Evolutionary conservation across 2,888 invertebrate genomes (phyloP), one percentile per base, ranked within the genome.

Genomic region (Corbicula japonica): DNA sequence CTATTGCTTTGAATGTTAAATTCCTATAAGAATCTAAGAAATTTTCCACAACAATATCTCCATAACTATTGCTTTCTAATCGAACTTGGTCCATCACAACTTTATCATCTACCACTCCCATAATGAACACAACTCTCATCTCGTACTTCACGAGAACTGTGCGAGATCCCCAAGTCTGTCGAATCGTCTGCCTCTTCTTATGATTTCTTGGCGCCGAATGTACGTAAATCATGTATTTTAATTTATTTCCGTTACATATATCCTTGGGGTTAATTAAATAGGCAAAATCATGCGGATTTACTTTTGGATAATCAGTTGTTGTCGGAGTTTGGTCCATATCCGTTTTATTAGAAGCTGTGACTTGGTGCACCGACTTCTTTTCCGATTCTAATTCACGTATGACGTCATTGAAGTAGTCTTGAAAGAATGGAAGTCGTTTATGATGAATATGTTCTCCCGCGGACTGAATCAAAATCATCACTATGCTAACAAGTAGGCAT

Each of bases 1-100:
- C 93, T 26, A 94, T 89, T 52, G 93, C 94, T 86, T 94, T 94
- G 86, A 93, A 93, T 0, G 94, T 94, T 38, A 94, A 88, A 87
- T 94, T 94, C 35, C 92, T 88, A 76, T 94, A 94, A 1, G 91
- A 88, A 86, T 94, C 94, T 0, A 90, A 4, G 79, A 94, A 94
- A 75, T 93, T 89, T 71, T 92, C 92, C 76, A 93, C 92, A 2
- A 93, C 89, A 28, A 93, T 90, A 77, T 93, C 93, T 0, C 89
- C 86, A 82, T 92, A 93, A 32, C 83, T 83, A 41, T 88, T 85
- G 35, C 86, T 85, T 80, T 93, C 93, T 74, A 91, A 84, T 35
- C 83, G 65, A 1, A 93, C 79, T 12, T 87, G 80, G 3, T 87
- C 76, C 87, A 92, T 91, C 0, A 87, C 78, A 8, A 69, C 63